Evolutionary conservation across 2,888 invertebrate species (phyloP).

Genomic region (Salticus scenicus): DNA sequence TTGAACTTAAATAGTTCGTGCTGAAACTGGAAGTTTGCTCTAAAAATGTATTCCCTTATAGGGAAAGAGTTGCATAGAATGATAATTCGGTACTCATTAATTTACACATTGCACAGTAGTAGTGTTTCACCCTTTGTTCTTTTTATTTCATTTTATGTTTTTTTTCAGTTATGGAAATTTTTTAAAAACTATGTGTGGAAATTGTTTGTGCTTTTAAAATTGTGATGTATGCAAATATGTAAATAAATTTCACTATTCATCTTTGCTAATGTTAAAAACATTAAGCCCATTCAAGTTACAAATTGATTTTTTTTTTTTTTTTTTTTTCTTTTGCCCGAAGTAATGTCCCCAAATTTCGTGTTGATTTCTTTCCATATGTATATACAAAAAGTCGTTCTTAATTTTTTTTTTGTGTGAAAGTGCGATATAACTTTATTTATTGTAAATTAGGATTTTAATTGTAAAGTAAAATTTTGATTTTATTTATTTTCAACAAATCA

Average conservation of each 20-base stretch:
- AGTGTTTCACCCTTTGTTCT: too few species aligned
- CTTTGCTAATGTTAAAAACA: not conserved
- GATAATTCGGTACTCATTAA: not conserved
- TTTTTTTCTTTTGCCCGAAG: too few species aligned
- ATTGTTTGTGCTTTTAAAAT: constrained; percentile 12
- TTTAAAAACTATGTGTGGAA: not conserved
- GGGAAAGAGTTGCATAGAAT: not conserved
- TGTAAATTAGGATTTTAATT: constrained; percentile 2
- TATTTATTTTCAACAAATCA: too few species aligned
- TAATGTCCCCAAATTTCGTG: not conserved
- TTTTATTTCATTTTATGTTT: not conserved
- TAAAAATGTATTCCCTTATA: constrained; percentile 4
- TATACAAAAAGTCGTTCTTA: not conserved
- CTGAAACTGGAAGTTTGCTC: too few species aligned
- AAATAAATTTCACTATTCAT: constrained; percentile 14
- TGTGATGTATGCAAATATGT: constrained; percentile 17
- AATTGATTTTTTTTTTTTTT: too few species aligned
- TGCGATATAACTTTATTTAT: not conserved
- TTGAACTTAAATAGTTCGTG: too few species aligned
- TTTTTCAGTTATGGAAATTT: not conserved
- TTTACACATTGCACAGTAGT: not conserved
- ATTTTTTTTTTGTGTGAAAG: not conserved
- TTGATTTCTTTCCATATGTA: not conserved
- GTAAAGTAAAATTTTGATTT: not conserved
- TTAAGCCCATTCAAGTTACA: too few species aligned